Conservation (phyloP, 2,888 invertebrate species). For the Lasiommata megera region DNA sequence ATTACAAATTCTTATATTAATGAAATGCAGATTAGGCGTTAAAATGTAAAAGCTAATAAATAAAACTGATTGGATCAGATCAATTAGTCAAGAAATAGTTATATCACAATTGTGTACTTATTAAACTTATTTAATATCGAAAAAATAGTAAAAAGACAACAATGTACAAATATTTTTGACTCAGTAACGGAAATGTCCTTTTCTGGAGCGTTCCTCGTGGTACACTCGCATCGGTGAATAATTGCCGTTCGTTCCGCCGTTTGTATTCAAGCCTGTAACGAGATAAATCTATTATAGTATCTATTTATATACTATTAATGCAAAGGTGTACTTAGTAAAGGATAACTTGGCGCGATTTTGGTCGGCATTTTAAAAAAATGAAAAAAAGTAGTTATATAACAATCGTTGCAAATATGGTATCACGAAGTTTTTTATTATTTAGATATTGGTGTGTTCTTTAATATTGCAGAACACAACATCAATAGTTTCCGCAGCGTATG, state of each 20-base stretch:
- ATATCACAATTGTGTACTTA: constrained; percentile 67
- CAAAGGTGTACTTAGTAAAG: too few relatives aligned
- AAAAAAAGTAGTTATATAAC: too few relatives aligned
- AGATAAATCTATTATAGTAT: too few relatives aligned
- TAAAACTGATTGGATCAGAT: constrained; percentile 41
- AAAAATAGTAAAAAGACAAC: constrained; percentile 22
- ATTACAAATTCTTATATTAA: constrained; percentile 45
- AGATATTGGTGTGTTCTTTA: too few relatives aligned
- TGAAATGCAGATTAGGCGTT: constrained; percentile 41
- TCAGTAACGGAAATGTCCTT: constrained; percentile 91
- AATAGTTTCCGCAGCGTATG: too few relatives aligned
- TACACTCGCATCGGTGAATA: constrained; percentile 91
- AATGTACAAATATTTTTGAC: constrained; percentile 21
- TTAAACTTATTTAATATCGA: constrained; percentile 26
- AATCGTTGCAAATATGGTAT: too few relatives aligned
- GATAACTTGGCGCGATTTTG: too few relatives aligned
- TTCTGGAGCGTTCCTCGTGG: constrained; percentile 89
- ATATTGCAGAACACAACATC: too few relatives aligned
- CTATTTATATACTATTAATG: too few relatives aligned
- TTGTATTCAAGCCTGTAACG: constrained; percentile 83
- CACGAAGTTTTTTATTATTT: too few relatives aligned
- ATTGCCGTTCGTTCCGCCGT: constrained; percentile 83
- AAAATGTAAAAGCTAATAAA: constrained; percentile 37
- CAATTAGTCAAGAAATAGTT: constrained; percentile 55
- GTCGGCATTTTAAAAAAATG: too few relatives aligned